Base-by-base conservation (phyloP, 2,888 invertebrate genomes). In the Lycia hirtaria region DNA sequence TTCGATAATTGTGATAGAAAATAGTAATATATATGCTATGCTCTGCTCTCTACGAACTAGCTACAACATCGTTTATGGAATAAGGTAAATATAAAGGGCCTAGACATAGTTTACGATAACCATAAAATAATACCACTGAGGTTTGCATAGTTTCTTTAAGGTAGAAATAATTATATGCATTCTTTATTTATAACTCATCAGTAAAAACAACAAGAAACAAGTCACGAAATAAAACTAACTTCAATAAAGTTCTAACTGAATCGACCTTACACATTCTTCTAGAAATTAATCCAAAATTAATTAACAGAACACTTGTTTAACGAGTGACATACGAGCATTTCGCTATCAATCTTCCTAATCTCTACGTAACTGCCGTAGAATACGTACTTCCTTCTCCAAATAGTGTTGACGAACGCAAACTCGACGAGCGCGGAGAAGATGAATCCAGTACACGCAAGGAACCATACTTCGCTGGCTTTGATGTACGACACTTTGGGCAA, bases 381-480 rank as follows among this genome's bases (percentile, higher is more conserved):
- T 59, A 62, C 94, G 83, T 91, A 96, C 95, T 95, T 96, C 79
- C 97, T 93, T 55, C 97, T 93, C 95, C 97, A 97, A 76, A 97
- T 97, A 5, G 96, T 96, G 78, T 97, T 97, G 37, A 97, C 97
- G 74, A 97, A 97, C 4, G 97, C 97, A 75, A 97, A 97, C 80
- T 97, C 97, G 0, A 97, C 95, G 76, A 97, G 93, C 9, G 97
- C 96, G 14, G 96, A 95, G 83, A 97, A 97, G 67, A 97, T 96
- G 75, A 97, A 97, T 38, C 95, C 94, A 1, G 95, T 96, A 75
- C 97, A 97, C 4, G 95, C 97, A 51, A 97, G 87, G 82, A 97
- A 97, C 97, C 97, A 97, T 60, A 97, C 96, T 85, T 97, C 97
- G 62, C 97, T 97, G 2, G 97, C 96, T 86, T 97, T 97, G 60